phyloP scores from a whole-genome alignment of 2,797 vertebrate genomes.

The Apogon hyalosoma region DNA sequence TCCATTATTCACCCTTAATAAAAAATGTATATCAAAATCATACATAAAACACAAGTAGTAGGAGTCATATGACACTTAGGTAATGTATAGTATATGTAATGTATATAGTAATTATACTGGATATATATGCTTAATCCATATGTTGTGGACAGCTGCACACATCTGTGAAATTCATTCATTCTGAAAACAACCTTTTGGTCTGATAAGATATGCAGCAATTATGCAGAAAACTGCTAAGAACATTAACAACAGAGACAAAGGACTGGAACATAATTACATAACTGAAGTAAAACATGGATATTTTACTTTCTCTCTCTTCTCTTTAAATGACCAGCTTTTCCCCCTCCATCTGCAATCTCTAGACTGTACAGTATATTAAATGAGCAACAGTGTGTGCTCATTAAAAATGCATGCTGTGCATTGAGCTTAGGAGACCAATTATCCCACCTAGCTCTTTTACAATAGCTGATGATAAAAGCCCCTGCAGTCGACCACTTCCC shows the following conservation, averaged over 20 bases:
- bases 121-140: background rate
- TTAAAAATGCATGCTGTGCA: conserved; percentile 84
- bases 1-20: no score
- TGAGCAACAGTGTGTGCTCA: conserved; percentile 75
- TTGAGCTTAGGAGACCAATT: conserved; percentile 83
- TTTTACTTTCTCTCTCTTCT: conserved; percentile 17
- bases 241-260: conserved; percentile 35
- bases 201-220: conserved; percentile 16
- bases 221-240: conserved; percentile 29
- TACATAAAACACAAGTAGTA: no score
- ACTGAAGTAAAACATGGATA: conserved; percentile 14
- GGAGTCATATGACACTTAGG: no score
- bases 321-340: conserved; percentile 39
- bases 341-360: conserved; percentile 43
- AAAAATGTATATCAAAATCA: no score
- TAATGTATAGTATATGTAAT: no score
- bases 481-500: conserved; percentile 65
- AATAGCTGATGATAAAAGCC: conserved; percentile 69
- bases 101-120: no score
- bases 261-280: conserved; percentile 47
- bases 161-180: conserved; percentile 1
- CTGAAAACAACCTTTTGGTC: background rate
- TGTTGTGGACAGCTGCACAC: background rate
- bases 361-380: conserved; percentile 70
- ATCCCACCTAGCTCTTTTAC: conserved; percentile 77